Base-by-base conservation (phyloP, 2,113 vertebrate species). In the Phoxinus phoxinus region DNA sequence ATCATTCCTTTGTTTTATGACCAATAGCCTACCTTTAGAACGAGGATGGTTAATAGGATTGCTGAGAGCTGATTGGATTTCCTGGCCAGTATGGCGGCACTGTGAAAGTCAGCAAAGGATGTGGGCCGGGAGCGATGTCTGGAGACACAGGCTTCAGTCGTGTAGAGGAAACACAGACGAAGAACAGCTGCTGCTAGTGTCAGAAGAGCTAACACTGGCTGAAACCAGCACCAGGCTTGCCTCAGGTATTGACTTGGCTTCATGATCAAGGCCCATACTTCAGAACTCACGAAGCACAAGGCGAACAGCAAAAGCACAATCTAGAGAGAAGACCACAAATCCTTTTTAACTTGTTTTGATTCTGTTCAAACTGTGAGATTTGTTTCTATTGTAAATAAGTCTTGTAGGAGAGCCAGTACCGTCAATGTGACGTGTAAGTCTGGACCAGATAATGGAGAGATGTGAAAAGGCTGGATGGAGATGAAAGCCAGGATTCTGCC, bases 221-320 rank as follows among this genome's bases (percentile, higher is more conserved):
- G 94, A 10, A 92, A 84, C 89, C 92, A 92, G 65, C 73, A 89
- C 71, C 51, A 82, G 69, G 80, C 86, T 2, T 89, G 90, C 30
- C 7, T 48, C 4, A 90, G 41, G 76, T 88, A 91, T 72, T 77
- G 87, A 32, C 79, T 67, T 21, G 80, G 75, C 85, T 93, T 90
- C 25, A 79, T 89, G 8, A 86, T 41, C 79, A 92, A 13, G 6
- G 89, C 87, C 74, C 90, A 83, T 23, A 94, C 21, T 83, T 95
- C 94, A 25, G 78, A 88, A 4, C 81, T 78, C 83, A 93, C 79
- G 67, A 94, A 91, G 53, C 92, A 87, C 46, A 95, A 71, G 58
- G 90, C 89, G n/a, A 92, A 93, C 83, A 93, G 21, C 61, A 96
- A 87, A 21, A 96, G 91, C 25, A 94, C 61, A 78, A 92, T 89